phyloP scores from a whole-genome alignment of 2,888 invertebrate genomes.

The Oasisia sp. region DNA sequence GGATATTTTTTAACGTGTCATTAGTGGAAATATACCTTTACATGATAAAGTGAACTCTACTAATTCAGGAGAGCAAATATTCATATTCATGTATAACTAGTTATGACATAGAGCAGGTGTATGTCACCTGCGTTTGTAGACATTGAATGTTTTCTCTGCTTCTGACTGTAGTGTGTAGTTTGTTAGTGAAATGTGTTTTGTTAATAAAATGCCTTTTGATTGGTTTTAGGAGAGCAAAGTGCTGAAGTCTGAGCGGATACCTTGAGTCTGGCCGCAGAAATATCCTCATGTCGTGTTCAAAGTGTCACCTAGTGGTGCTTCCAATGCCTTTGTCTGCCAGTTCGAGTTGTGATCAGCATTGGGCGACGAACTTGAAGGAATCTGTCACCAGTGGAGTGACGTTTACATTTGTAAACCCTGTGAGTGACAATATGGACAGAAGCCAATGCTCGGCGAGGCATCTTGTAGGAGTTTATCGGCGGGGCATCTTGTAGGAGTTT shows the following conservation, averaged over 20 bases:
- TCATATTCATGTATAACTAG: background rate
- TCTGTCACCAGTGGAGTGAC: no score
- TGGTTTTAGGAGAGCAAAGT: conserved; percentile 23
- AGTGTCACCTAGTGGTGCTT: background rate
- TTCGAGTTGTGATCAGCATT: background rate
- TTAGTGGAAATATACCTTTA: background rate
- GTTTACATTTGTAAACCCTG: background rate
- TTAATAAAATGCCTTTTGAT: background rate
- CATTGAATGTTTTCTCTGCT: background rate
- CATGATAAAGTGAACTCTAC: background rate
- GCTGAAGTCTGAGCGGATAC: conserved; percentile 25
- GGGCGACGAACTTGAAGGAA: background rate
- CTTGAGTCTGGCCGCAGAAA: background rate
- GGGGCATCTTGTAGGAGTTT: background rate
- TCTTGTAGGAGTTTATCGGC: background rate
- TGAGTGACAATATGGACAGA: background rate
- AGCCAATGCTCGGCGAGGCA: background rate
- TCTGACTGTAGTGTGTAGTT: no score
- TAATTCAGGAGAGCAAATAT: background rate
- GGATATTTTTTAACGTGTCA: background rate
- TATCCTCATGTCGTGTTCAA: background rate
- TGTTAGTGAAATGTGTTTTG: background rate
- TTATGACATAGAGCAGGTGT: no score
- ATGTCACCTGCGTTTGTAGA: background rate
- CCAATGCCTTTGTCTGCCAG: background rate